Percentiles rank a stretch among this genome's conserved stretches.
Evolutionary conservation across 2,888 invertebrate genomes (phyloP).

Genomic region (Drosophila stalkeri): DNA sequence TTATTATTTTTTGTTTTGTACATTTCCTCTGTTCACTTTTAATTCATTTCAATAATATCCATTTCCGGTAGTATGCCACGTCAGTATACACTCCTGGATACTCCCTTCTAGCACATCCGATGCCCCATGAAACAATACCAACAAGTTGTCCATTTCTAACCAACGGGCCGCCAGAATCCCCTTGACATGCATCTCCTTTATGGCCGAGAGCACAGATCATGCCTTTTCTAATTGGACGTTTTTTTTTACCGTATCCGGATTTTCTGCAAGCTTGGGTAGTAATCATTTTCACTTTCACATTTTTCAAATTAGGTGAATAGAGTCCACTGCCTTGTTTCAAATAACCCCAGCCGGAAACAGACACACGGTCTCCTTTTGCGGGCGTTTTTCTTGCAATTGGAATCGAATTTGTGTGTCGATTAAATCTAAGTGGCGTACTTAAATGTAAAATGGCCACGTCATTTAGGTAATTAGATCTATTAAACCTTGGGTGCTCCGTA

Average conservation of each 20-base stretch:
- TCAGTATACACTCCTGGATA: slow-evolving; percentile 9
- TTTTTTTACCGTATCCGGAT: accelerated
- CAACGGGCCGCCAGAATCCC: slow-evolving; percentile 1
- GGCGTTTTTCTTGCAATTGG: background rate
- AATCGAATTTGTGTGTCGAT: background rate
- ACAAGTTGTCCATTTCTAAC: background rate
- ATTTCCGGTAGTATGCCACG: background rate
- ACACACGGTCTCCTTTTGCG: background rate
- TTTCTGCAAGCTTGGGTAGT: accelerated
- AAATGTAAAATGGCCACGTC: slow-evolving; percentile 3
- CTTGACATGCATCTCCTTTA: background rate
- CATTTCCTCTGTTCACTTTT: too few relatives aligned
- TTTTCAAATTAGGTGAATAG: accelerated
- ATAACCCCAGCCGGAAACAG: background rate
- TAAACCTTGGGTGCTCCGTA: background rate
- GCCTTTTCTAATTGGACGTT: accelerated
- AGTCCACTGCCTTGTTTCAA: accelerated
- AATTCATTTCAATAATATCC: background rate
- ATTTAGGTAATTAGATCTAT: accelerated
- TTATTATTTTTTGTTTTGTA: too few relatives aligned
- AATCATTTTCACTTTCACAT: background rate
- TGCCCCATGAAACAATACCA: slow-evolving; percentile 8
- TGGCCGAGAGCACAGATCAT: background rate
- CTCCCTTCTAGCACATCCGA: background rate
- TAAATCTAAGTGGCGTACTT: background rate